Percentiles rank a stretch among this genome's conserved stretches.
Evolutionary conservation across 2,797 vertebrate species (phyloP).

Genomic region (Chaenodraco wilsoni): DNA sequence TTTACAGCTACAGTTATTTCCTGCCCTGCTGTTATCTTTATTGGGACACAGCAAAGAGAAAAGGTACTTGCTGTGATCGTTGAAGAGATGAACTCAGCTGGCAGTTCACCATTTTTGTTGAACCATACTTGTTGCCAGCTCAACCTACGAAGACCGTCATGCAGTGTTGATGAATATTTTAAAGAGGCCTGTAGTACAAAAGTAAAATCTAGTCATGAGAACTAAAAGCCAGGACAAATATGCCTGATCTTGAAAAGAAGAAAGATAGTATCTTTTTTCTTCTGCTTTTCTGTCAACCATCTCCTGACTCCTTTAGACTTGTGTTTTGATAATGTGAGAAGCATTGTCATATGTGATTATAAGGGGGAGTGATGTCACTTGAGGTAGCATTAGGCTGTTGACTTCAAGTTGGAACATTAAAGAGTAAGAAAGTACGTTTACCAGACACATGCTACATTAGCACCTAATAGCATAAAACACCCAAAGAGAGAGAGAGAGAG

Average conservation of each 20-base stretch:
- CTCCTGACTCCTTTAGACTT: not conserved
- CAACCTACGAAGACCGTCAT: not conserved
- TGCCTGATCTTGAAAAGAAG: not conserved
- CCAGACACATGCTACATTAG: not conserved
- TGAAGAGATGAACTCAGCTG: slow-evolving; percentile 5
- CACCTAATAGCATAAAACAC: not conserved
- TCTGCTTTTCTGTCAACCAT: not conserved
- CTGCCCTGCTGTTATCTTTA: slow-evolving; percentile 35
- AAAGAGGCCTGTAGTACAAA: no score
- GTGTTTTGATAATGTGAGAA: accelerated
- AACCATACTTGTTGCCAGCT: not conserved
- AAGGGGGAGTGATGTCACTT: not conserved
- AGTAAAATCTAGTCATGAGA: not conserved
- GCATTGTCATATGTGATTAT: not conserved
- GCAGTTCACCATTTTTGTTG: not conserved
- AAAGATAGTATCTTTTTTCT: not conserved
- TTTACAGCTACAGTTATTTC: slow-evolving; percentile 12
- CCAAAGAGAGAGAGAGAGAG: slow-evolving; percentile 30
- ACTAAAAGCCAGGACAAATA: not conserved
- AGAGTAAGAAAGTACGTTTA: not conserved
- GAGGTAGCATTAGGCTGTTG: not conserved
- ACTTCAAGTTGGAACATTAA: not conserved
- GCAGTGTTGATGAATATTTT: not conserved
- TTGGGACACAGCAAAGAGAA: slow-evolving; percentile 1
- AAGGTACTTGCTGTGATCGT: not conserved